Evolutionary conservation across 2,888 invertebrate species (phyloP).

Genomic region (Caenorhabditis parvicauda): DNA sequence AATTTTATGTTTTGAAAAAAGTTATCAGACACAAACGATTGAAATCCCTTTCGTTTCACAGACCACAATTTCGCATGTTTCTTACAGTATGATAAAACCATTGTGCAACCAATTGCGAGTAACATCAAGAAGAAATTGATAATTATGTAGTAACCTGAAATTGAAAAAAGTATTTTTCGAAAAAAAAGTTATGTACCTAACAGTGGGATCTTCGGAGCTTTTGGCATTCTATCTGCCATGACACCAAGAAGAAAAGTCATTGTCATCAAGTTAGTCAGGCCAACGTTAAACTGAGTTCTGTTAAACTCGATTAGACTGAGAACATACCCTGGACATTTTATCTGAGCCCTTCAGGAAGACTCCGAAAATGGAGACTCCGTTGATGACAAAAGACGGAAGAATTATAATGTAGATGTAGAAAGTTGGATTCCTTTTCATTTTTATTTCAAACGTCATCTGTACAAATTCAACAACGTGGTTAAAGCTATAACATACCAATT

Average conservation of each 20-base stretch:
- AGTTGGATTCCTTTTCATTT: constrained; percentile 15
- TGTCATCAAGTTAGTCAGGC: constrained; percentile 25
- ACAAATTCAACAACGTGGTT: no score
- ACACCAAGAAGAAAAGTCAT: constrained; percentile 30
- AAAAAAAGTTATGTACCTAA: no score
- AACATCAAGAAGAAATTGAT: constrained; percentile 17
- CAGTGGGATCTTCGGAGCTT: constrained; percentile 19
- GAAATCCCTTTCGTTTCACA: no score
- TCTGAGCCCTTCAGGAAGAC: constrained; percentile 18
- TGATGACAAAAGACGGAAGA: constrained; percentile 24
- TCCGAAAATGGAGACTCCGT: constrained; percentile 15
- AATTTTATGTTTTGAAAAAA: no score
- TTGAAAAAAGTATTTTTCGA: no score
- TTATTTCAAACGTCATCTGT: constrained; percentile 13
- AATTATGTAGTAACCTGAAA: constrained; percentile 10
- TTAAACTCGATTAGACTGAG: not conserved
- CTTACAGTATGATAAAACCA: no score
- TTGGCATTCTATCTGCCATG: constrained; percentile 24
- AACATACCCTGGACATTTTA: constrained; percentile 20
- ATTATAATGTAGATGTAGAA: constrained; percentile 27
- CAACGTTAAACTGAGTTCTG: constrained; percentile 15
- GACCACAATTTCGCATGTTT: no score
- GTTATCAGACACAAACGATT: no score
- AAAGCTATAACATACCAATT: no score
- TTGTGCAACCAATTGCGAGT: constrained; percentile 10